phyloP scores from a whole-genome alignment of 2,113 vertebrate species.

The Halichoerus grypus region DNA sequence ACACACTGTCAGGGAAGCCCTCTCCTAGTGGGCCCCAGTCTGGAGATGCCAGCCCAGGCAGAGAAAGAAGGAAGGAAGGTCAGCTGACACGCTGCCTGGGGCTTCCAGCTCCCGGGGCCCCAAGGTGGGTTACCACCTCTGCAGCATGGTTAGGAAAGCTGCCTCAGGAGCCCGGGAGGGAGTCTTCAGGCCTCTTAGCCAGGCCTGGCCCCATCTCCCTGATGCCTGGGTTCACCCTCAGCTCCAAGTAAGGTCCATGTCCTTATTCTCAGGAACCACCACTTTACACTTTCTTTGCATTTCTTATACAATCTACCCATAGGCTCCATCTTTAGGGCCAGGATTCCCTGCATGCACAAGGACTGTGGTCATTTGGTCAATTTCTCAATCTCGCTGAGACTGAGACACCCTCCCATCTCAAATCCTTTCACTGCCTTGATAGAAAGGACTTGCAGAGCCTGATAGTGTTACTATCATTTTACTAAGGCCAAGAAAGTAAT shows the following conservation, averaged over 20 bases:
- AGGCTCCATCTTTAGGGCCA: not conserved
- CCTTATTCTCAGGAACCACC: not conserved
- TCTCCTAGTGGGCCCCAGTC: too few species aligned
- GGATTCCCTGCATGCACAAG: not conserved
- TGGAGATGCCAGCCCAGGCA: not conserved
- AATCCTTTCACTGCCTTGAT: not conserved
- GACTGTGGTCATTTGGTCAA: not conserved
- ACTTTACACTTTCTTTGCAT: not conserved
- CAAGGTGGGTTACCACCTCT: not conserved
- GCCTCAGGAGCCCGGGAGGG: fast-evolving
- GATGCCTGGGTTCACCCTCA: not conserved
- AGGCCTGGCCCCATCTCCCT: not conserved
- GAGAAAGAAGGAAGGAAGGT: not conserved
- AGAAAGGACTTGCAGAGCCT: not conserved
- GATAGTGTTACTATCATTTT: not conserved
- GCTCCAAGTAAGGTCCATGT: not conserved
- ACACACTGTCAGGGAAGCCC: too few species aligned
- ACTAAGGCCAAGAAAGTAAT: not conserved
- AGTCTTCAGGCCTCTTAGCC: not conserved
- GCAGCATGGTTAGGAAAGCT: not conserved
- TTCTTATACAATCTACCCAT: not conserved
- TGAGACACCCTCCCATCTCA: not conserved
- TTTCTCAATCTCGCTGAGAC: not conserved
- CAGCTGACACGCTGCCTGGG: fast-evolving
- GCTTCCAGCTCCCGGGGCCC: fast-evolving